Base-by-base conservation (phyloP, 2,113 vertebrate species). In the Lucifuga dentata region DNA sequence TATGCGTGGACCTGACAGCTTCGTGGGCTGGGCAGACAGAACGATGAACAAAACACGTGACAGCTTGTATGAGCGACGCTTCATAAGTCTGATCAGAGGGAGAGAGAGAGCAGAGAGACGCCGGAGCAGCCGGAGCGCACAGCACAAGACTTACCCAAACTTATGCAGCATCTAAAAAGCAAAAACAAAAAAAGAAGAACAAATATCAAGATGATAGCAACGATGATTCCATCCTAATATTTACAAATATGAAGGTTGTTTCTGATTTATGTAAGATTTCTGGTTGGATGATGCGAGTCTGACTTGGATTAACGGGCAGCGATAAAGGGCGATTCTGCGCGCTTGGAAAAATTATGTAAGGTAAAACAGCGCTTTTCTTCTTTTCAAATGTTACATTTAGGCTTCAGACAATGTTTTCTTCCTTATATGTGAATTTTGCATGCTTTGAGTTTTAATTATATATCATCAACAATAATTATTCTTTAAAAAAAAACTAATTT, bases 311-410 rank as follows among this genome's bases (percentile, higher is more conserved):
- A 78, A 83, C 76, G 78, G 82, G 65, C 77, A 76, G 69, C 11
- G 79, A 69, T 73, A 68, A 67, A 82, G 72, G 86, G 51, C 72
- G 77, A 76, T 76, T 88, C 81, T 80, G 78, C 78, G 78, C 87
- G 79, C 88, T 86, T 83, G 73, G 75, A 63, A 80, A 76, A 86
- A 90, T 90, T 90, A 92, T 93, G 91, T 91, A 93, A 93, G 92
- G 93, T 93, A 92, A 91, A 90, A 2, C 51, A 49, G 0, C 55
- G 43, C 20, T 63, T 79, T 63, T 49, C 17, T 19, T 40, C 17
- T 36, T 33, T n/a, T 55, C 1, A 16, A 61, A 61, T 5, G 1
- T 21, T 48, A 17, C 0, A 32, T 6, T 13, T 0, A 2, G 0
- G 1, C 10, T 35, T 50, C 52, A 32, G 3, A 5, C 19, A 0